Evolutionary conservation across 1,140 invertebrate genomes (phyloP).

Genomic region (Cardiocondyla obscurior): DNA sequence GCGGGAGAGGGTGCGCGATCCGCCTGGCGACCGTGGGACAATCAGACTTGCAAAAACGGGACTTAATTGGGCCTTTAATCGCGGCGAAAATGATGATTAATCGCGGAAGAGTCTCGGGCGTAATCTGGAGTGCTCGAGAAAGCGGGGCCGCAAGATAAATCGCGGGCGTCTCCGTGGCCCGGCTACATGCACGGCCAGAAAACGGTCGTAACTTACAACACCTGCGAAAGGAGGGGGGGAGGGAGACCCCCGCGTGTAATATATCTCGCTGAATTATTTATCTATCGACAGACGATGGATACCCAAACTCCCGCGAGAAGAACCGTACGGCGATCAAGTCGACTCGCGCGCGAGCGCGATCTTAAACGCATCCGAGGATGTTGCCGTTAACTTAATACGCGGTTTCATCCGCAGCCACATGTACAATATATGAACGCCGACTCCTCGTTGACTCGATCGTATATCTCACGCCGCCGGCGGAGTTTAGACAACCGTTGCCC

Average conservation of each 20-base stretch:
- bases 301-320: constrained; percentile 15
- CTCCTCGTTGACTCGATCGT: constrained; percentile 46
- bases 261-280: constrained; percentile 38
- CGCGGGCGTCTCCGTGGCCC: constrained; percentile 5
- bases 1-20: constrained; percentile 1
- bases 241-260: constrained; percentile 16
- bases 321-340: constrained; percentile 32
- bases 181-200: not conserved
- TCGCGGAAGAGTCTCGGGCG: constrained; percentile 57
- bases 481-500: constrained; percentile 48
- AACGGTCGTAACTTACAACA: constrained; percentile 53
- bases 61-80: constrained; percentile 76
- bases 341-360: not conserved
- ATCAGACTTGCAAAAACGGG: constrained; percentile 78
- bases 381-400: constrained; percentile 54
- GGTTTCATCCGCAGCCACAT: constrained; percentile 32
- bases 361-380: constrained; percentile 27
- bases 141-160: constrained; percentile 46
- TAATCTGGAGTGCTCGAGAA: constrained; percentile 55
- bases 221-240: too few species aligned
- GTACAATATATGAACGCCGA: constrained; percentile 27
- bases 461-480: constrained; percentile 44
- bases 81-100: constrained; percentile 74
- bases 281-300: constrained; percentile 50
- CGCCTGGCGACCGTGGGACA: constrained; percentile 64